Conservation (phyloP, 2,113 vertebrate genomes). For the Cyanoliseus patagonus region DNA sequence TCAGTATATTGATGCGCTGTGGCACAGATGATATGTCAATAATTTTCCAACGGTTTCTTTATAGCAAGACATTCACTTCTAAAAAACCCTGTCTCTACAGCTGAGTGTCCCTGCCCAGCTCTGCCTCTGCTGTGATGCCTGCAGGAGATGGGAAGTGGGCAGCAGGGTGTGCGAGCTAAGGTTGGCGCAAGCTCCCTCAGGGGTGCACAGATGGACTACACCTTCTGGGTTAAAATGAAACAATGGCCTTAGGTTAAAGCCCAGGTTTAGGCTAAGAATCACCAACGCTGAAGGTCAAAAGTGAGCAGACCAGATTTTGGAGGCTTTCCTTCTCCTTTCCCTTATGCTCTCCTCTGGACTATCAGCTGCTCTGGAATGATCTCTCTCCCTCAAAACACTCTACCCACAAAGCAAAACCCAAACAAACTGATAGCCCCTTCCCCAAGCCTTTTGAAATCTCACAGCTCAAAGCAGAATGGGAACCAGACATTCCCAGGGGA, state of each 20-base stretch:
- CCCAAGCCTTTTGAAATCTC: neutral
- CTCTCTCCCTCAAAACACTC: neutral
- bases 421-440: neutral
- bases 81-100: neutral
- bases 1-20: neutral
- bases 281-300: neutral
- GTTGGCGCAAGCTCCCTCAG: neutral
- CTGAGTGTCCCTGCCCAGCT: neutral
- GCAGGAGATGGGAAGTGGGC: neutral
- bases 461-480: neutral
- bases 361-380: neutral
- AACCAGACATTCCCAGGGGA: neutral
- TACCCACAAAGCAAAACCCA: neutral
- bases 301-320: neutral
- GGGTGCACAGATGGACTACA: accelerated
- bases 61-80: neutral
- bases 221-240: neutral
- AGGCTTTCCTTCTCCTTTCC: neutral
- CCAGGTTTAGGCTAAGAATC: neutral
- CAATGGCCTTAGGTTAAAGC: neutral
- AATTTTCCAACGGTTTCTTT: neutral
- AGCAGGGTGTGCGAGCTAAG: neutral
- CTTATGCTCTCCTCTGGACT: neutral
- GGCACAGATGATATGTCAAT: neutral
- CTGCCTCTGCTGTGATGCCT: accelerated